phyloP scores from a whole-genome alignment of 2,888 invertebrate genomes.

The Epistrophe grossulariae region DNA sequence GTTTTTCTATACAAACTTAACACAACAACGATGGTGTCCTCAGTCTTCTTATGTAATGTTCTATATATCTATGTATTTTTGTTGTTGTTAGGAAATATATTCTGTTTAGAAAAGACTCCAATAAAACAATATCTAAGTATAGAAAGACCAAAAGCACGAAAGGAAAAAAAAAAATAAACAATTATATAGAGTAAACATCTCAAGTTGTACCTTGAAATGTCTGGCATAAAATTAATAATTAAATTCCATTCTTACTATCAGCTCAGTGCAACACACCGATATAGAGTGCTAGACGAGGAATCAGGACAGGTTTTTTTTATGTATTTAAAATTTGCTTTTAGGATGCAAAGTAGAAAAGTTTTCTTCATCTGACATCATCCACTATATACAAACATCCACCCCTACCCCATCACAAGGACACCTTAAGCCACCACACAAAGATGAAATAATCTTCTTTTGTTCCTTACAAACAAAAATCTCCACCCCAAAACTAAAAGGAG shows the following conservation, averaged over 20 bases:
- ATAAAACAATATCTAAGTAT: constrained; percentile 27
- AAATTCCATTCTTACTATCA: constrained; percentile 75
- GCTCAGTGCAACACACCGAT: constrained; percentile 45
- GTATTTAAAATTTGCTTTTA: constrained; percentile 62
- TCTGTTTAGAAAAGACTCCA: constrained; percentile 48
- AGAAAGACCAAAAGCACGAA: neutral
- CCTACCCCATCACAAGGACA: constrained; percentile 1
- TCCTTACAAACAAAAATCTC: constrained; percentile 5
- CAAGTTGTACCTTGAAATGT: constrained; percentile 61
- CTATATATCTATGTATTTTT: constrained; percentile 1
- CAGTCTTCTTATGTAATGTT: neutral
- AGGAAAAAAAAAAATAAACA: constrained; percentile 32
- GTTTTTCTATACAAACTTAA: constrained; percentile 14
- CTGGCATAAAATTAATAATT: constrained; percentile 72
- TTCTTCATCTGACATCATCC: neutral
- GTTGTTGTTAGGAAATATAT: neutral
- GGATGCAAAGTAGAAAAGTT: constrained; percentile 66
- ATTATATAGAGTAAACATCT: constrained; percentile 16
- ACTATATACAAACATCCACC: too few species aligned
- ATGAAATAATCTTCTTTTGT: constrained; percentile 65
- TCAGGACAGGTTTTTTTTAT: constrained; percentile 57
- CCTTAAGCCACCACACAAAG: constrained; percentile 37
- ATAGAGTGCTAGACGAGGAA: neutral
- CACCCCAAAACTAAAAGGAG: constrained; percentile 1
- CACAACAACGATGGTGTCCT: neutral